These are phyloP conservation scores for Tautogolabrus adspersus DNA, from an alignment of 2,113 vertebrate genomes.

Conservation along the genomic window DNA sequence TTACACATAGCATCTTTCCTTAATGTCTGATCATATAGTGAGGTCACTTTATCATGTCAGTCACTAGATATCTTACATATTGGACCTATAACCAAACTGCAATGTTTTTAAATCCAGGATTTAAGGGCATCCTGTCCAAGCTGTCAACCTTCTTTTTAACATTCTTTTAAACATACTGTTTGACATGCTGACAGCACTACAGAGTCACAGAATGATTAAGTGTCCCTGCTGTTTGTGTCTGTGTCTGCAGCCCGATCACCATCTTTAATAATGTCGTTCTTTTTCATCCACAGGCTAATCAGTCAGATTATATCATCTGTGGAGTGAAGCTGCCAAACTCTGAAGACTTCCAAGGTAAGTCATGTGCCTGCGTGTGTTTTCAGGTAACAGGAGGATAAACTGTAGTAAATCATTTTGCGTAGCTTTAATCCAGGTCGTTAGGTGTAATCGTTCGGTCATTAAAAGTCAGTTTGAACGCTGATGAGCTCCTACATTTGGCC, in stretches of 20 bases:
- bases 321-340: slow-evolving; percentile 98
- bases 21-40: too few relatives aligned
- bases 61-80: too few relatives aligned
- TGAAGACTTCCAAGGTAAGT: slow-evolving; percentile 98
- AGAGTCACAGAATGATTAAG: slow-evolving; percentile 5
- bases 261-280: slow-evolving; percentile 39
- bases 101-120: too few relatives aligned
- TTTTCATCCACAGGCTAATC: slow-evolving; percentile 88
- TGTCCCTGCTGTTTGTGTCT: slow-evolving; percentile 2
- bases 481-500: slow-evolving; percentile 37
- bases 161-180: not conserved
- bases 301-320: slow-evolving; percentile 97
- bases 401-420: slow-evolving; percentile 13
- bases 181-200: not conserved
- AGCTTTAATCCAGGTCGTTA: not conserved
- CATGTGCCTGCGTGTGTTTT: slow-evolving; percentile 17
- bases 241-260: slow-evolving; percentile 10
- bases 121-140: too few relatives aligned
- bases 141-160: too few relatives aligned
- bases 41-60: too few relatives aligned
- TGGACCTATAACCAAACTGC: too few relatives aligned
- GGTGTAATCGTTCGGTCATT: slow-evolving; percentile 22
- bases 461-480: slow-evolving; percentile 4
- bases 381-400: slow-evolving; percentile 13
- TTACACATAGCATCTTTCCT: too few relatives aligned